phyloP scores from a whole-genome alignment of 2,888 invertebrate genomes.

The Thymelicus lineola region DNA sequence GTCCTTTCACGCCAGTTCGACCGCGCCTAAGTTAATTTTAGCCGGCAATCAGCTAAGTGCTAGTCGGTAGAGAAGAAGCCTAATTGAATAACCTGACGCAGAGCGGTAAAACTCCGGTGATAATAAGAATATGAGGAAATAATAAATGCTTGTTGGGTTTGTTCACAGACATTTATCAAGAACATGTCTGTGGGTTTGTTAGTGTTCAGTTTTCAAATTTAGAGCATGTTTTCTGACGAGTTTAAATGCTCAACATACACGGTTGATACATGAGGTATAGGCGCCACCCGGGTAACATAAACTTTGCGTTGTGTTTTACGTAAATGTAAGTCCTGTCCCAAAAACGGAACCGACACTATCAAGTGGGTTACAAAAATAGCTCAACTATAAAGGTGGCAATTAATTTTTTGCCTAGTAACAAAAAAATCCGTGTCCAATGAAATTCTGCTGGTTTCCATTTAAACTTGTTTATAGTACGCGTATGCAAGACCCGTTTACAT shows the following conservation, averaged over 20 bases:
- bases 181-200: not conserved
- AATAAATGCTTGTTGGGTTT: not conserved
- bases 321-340: too few species aligned
- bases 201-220: too few species aligned
- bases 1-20: slow-evolving; percentile 34
- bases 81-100: slow-evolving; percentile 38
- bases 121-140: not conserved
- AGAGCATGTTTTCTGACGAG: too few species aligned
- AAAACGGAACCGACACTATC: too few species aligned
- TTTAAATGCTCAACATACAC: too few species aligned
- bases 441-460: not conserved
- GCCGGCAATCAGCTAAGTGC: slow-evolving; percentile 51
- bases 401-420: not conserved
- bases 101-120: not conserved
- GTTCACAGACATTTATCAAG: too few species aligned
- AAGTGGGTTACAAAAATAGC: not conserved
- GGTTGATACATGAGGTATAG: too few species aligned
- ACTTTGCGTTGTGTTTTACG: too few species aligned
- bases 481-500: not conserved
- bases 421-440: not conserved
- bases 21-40: slow-evolving; percentile 48
- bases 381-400: not conserved
- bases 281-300: too few species aligned
- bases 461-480: not conserved
- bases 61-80: slow-evolving; percentile 28